A percentile compares a stretch with the other conserved stretches of the same genome.
phyloP scores from a whole-genome alignment of 2,888 invertebrate genomes.

The Epiperipatus broadwayi region DNA sequence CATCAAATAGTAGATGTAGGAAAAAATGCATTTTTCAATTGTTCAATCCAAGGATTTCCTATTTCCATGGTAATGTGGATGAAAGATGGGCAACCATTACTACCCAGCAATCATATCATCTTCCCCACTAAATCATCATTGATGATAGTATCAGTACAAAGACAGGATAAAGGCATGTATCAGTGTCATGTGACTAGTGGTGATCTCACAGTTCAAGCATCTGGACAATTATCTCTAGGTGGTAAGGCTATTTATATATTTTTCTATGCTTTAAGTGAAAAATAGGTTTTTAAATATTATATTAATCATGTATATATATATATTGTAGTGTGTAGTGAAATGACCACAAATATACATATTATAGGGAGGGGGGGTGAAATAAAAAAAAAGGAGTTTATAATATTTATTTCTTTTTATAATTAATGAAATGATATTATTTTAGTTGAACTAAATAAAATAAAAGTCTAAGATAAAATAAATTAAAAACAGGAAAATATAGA shows the following conservation, averaged over 20 bases:
- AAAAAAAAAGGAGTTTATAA: no score
- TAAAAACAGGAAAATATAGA: no score
- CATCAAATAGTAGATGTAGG: conserved; percentile 17
- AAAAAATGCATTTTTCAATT: conserved; percentile 24
- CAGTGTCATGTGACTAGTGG: conserved; percentile 42
- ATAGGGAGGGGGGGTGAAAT: no score
- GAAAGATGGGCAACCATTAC: conserved; percentile 23
- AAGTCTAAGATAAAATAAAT: no score
- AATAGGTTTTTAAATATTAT: no score
- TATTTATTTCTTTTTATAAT: no score
- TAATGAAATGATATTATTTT: no score
- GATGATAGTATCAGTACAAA: conserved; percentile 69
- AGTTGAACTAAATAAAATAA: no score
- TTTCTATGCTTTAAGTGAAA: no score
- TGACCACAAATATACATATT: no score
- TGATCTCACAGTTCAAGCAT: conserved; percentile 21
- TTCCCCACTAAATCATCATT: conserved; percentile 33
- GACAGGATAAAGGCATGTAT: conserved; percentile 91
- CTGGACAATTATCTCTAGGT: conserved; percentile 24
- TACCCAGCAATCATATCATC: conserved; percentile 15
- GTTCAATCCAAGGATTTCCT: conserved; percentile 25
- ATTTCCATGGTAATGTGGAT: conserved; percentile 24
- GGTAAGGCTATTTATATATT: conserved; percentile 18
- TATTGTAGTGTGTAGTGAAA: no score
- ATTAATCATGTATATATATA: no score